Conservation (phyloP, 2,797 vertebrate genomes). For the Anas bahamensis region DNA sequence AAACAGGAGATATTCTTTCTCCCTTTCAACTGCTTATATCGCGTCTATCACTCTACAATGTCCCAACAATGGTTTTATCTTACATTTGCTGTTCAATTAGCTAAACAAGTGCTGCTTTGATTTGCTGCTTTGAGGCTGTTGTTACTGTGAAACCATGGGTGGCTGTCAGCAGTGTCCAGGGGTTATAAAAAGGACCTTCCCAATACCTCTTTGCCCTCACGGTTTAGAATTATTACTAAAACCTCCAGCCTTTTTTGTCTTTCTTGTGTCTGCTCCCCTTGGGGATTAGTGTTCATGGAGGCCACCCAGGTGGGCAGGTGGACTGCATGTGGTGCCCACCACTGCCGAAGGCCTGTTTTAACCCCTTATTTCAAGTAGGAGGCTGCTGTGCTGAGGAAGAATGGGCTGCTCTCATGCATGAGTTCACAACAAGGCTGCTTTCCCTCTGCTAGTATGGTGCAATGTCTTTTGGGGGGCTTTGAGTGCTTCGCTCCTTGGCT, state of each 20-base stretch:
- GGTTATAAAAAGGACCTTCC: neutral
- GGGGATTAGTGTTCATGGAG: neutral
- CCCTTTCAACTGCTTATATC: neutral
- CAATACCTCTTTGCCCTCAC: neutral
- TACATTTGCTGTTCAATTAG: neutral
- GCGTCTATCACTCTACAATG: neutral
- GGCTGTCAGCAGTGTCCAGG: neutral
- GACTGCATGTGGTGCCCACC: too few relatives aligned
- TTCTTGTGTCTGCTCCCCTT: rapidly evolving
- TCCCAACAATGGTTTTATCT: neutral
- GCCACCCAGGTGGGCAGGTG: rapidly evolving
- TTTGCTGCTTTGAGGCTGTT: neutral
- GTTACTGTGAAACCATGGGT: neutral
- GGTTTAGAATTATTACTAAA: neutral
- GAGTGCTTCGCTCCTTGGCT: neutral
- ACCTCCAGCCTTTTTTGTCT: neutral
- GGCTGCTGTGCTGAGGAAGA: neutral
- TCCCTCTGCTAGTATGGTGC: rapidly evolving
- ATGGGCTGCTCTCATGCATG: rapidly evolving
- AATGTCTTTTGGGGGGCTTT: rapidly evolving
- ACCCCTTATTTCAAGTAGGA: neutral
- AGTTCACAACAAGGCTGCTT: neutral
- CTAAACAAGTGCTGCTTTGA: neutral
- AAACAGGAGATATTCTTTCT: neutral
- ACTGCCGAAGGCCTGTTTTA: neutral